These are phyloP conservation scores for Zaprionus lineosus DNA, from an alignment of 2,888 invertebrate species.

Conservation along the genomic window DNA sequence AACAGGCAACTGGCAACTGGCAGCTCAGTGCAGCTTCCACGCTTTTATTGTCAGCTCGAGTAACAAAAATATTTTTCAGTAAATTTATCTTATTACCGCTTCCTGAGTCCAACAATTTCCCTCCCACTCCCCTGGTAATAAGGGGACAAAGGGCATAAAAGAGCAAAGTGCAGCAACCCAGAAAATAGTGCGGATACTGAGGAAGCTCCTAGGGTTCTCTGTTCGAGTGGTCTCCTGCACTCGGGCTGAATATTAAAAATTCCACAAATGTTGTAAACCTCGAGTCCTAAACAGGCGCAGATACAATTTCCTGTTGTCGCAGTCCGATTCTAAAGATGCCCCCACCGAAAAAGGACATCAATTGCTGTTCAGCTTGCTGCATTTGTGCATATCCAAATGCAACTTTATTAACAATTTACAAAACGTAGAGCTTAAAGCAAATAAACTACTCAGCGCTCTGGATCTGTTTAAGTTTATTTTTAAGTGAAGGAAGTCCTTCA, in stretches of 20 bases:
- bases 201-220: not conserved
- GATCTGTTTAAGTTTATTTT: too few relatives aligned
- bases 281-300: not conserved
- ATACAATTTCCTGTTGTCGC: slow-evolving; percentile 11
- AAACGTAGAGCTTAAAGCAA: too few relatives aligned
- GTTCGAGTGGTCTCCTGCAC: slow-evolving; percentile 1
- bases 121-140: not conserved
- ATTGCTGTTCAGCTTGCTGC: not conserved
- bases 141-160: slow-evolving; percentile 2
- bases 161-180: not conserved
- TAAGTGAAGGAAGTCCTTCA: too few relatives aligned
- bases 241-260: slow-evolving; percentile 35
- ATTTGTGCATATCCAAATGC: not conserved
- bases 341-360: too few relatives aligned
- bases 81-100: slow-evolving; percentile 47
- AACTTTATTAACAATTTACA: too few relatives aligned
- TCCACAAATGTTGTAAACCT: slow-evolving; percentile 22
- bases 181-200: not conserved
- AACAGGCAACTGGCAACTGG: not conserved
- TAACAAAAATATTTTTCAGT: slow-evolving; percentile 43
- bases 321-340: not conserved
- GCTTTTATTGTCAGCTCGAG: slow-evolving; percentile 40
- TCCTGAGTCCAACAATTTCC: not conserved
- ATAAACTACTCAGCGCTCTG: too few relatives aligned
- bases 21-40: slow-evolving; percentile 12